Conservation (phyloP, 2,113 vertebrate genomes). For the Dasyprocta punctata region DNA sequence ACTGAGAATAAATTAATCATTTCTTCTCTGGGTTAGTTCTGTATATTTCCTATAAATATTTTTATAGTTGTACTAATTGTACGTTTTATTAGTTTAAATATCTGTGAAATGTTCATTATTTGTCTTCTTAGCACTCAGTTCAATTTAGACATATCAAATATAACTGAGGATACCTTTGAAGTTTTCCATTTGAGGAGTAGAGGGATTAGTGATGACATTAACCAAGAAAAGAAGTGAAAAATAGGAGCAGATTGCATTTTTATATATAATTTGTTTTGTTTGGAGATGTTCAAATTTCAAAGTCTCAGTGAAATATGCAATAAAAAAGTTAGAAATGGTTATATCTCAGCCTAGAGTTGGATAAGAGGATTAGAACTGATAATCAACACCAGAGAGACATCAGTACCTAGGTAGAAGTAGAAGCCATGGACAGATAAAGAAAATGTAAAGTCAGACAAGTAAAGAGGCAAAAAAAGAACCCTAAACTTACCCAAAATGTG, state of each 20-base stretch:
- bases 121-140: neutral
- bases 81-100: neutral
- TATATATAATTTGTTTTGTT: neutral
- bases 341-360: neutral
- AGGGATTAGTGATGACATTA: neutral
- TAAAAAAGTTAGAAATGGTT: neutral
- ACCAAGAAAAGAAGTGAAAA: neutral
- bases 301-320: neutral
- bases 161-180: neutral
- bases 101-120: neutral
- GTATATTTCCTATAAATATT: neutral
- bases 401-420: accelerated
- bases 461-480: neutral
- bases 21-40: neutral
- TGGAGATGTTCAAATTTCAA: neutral
- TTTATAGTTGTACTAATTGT: neutral
- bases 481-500: neutral
- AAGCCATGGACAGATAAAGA: neutral
- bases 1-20: neutral
- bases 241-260: neutral
- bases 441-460: neutral
- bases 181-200: conserved; percentile 19
- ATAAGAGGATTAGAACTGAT: neutral
- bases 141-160: neutral
- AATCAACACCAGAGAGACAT: neutral